A percentile compares a stretch with the other conserved stretches of the same genome.
phyloP scores from a whole-genome alignment of 1,140 invertebrate genomes.

The Scaptomyza montana region DNA sequence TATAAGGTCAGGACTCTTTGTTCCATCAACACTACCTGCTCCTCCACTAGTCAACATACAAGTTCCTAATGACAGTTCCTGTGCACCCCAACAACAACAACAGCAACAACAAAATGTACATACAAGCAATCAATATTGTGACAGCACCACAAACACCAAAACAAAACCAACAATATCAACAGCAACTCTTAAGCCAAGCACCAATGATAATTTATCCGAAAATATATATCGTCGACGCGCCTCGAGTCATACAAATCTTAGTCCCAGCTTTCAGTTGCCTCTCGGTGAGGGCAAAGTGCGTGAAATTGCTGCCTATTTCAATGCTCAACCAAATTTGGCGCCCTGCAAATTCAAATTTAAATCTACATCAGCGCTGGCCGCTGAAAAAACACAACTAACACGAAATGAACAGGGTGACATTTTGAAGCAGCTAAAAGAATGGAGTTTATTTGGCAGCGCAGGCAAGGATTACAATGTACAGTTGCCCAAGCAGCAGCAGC shows the following conservation, averaged over 20 bases:
- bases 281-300: constrained; percentile 83
- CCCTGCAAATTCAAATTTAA: constrained; percentile 49
- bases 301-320: constrained; percentile 86
- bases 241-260: constrained; percentile 67
- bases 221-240: constrained; percentile 35
- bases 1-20: constrained; percentile 68
- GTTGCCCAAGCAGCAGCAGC: constrained; percentile 27
- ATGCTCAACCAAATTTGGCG: constrained; percentile 66
- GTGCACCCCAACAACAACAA: constrained; percentile 50
- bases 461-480: constrained; percentile 71
- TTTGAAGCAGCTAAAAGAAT: constrained; percentile 85
- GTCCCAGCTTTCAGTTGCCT: constrained; percentile 58
- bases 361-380: constrained; percentile 65
- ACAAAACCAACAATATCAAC: no score
- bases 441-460: constrained; percentile 84
- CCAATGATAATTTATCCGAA: constrained; percentile 33
- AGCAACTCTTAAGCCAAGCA: constrained; percentile 41
- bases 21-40: constrained; percentile 1
- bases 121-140: constrained; percentile 78
- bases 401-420: constrained; percentile 85
- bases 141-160: constrained; percentile 46
- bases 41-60: constrained; percentile 62
- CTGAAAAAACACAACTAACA: constrained; percentile 68
- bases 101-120: constrained; percentile 53
- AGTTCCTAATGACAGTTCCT: constrained; percentile 83